phyloP scores from a whole-genome alignment of 1,140 invertebrate genomes.

The Saccostrea glomerata region DNA sequence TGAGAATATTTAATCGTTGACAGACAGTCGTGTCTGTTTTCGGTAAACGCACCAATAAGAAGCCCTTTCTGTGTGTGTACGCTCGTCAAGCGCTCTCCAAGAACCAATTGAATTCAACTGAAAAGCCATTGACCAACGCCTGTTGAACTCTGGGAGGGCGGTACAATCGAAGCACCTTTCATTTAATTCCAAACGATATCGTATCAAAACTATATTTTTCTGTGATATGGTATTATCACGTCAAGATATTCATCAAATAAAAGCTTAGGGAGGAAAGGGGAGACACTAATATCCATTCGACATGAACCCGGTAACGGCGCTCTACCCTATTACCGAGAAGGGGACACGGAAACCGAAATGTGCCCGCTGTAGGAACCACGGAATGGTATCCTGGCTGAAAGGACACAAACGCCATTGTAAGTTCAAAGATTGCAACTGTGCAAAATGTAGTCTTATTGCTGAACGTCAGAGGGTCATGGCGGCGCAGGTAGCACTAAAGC shows the following conservation, averaged over 20 bases:
- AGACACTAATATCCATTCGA: conserved; percentile 29
- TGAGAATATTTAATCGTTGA: background rate
- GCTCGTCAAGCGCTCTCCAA: background rate
- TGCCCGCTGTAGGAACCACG: conserved; percentile 88
- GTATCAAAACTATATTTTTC: conserved; percentile 27
- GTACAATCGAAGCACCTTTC: background rate
- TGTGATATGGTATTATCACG: conserved; percentile 14
- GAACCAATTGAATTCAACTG: conserved; percentile 28
- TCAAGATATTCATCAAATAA: conserved; percentile 32
- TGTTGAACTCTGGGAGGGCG: conserved; percentile 19
- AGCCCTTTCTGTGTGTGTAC: background rate
- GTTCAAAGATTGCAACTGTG: conserved; percentile 88
- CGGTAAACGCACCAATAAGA: conserved; percentile 13
- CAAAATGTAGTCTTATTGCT: conserved; percentile 89
- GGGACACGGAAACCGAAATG: conserved; percentile 81
- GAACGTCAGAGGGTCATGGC: conserved; percentile 79
- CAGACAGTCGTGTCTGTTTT: background rate
- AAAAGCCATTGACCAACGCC: conserved; percentile 29
- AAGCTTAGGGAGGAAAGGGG: background rate
- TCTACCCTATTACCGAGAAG: conserved; percentile 78
- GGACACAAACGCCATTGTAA: conserved; percentile 95
- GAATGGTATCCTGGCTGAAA: conserved; percentile 89
- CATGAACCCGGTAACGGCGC: conserved; percentile 70
- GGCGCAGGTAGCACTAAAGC: conserved; percentile 94
- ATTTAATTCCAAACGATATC: conserved; percentile 27